Conservation (phyloP, 1,140 invertebrate species). For the Cephus cinctus region DNA sequence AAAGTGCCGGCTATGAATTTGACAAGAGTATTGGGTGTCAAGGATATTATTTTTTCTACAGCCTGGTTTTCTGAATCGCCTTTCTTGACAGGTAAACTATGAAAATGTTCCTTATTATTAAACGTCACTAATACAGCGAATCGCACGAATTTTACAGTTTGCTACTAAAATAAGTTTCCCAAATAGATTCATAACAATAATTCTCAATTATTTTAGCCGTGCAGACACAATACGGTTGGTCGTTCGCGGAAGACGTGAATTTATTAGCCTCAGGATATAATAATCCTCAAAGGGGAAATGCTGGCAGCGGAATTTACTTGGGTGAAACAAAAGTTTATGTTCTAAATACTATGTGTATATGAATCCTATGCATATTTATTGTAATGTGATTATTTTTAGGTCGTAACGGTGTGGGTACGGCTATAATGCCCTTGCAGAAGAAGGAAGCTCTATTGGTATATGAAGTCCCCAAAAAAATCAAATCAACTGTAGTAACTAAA, state of each 20-base stretch:
- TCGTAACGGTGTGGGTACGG: too few species aligned
- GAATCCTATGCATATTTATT: too few species aligned
- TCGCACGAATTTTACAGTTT: too few species aligned
- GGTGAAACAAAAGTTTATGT: slow-evolving; percentile 25
- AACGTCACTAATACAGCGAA: too few species aligned
- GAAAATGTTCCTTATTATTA: background rate
- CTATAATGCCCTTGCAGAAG: too few species aligned
- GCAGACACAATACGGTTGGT: slow-evolving; percentile 56
- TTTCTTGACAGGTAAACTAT: slow-evolving; percentile 62
- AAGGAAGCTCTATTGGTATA: too few species aligned
- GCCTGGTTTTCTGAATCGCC: slow-evolving; percentile 69
- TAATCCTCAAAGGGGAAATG: slow-evolving; percentile 44
- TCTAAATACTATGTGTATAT: too few species aligned
- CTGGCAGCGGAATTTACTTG: slow-evolving; percentile 52
- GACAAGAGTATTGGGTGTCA: slow-evolving; percentile 54
- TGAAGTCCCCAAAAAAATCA: too few species aligned
- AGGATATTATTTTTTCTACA: slow-evolving; percentile 66
- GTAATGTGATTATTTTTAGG: too few species aligned
- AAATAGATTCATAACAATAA: too few species aligned
- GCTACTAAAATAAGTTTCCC: too few species aligned
- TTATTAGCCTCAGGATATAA: slow-evolving; percentile 58
- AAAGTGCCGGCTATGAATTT: slow-evolving; percentile 57
- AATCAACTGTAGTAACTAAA: too few species aligned
- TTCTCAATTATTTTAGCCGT: slow-evolving; percentile 38
- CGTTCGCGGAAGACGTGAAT: slow-evolving; percentile 54